Evolutionary conservation across 2,113 vertebrate genomes (phyloP).

Genomic region (Dicaeum eximium): DNA sequence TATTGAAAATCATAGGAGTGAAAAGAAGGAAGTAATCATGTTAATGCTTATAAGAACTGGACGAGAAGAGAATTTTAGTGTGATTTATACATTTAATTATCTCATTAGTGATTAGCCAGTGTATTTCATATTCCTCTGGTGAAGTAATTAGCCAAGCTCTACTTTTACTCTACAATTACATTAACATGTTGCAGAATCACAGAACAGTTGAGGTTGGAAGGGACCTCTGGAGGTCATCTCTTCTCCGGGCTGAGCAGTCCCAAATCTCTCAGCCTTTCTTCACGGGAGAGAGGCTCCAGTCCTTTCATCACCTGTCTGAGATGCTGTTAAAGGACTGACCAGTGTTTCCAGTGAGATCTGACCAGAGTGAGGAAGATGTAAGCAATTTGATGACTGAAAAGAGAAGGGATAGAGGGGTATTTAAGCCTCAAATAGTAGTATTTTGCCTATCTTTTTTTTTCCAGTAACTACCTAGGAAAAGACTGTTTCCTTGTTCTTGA

Average conservation of each 20-base stretch:
- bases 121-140: neutral
- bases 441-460: neutral
- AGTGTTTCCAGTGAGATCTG: neutral
- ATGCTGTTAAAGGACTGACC: neutral
- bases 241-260: neutral
- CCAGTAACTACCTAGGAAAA: accelerated
- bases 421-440: neutral
- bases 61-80: neutral
- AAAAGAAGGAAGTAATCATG: slow-evolving; percentile 8
- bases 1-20: neutral
- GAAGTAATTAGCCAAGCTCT: neutral
- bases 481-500: neutral
- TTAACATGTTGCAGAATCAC: neutral
- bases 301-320: neutral
- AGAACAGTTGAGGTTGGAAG: neutral
- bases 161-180: neutral
- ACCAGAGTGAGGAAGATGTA: neutral
- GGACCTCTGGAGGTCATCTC: neutral
- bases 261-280: neutral
- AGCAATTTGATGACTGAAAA: neutral
- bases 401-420: neutral
- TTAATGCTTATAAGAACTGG: neutral
- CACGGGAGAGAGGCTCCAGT: neutral
- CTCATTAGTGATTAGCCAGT: neutral
- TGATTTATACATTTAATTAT: slow-evolving; percentile 30